These are phyloP conservation scores for Mungos mungo DNA, from an alignment of 2,113 vertebrate genomes.

Conservation along the genomic window DNA sequence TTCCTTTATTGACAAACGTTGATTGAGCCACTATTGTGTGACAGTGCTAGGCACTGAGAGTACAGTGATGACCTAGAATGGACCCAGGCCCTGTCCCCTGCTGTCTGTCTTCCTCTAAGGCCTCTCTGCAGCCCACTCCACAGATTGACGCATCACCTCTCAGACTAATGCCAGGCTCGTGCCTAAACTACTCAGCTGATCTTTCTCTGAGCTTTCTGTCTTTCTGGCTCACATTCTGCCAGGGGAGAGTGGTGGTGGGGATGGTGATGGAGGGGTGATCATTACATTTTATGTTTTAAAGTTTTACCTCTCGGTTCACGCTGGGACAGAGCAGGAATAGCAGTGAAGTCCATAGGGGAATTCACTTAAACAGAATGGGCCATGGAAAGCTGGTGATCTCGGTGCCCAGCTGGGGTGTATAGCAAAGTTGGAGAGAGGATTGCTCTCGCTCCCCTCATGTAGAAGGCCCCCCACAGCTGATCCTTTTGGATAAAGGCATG, in stretches of 20 bases:
- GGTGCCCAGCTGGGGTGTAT: not conserved
- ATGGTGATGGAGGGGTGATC: not conserved
- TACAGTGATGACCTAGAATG: not conserved
- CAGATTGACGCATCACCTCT: not conserved
- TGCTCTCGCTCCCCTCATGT: not conserved
- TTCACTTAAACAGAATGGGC: not conserved
- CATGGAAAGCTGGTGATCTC: not conserved
- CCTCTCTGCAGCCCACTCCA: not conserved
- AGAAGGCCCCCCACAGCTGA: not conserved
- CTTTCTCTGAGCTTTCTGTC: slow-evolving; percentile 69
- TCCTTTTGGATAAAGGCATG: not conserved
- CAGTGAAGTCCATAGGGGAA: not conserved
- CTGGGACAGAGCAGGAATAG: not conserved
- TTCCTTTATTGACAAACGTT: not conserved
- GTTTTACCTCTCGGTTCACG: not conserved
- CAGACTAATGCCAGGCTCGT: slow-evolving; percentile 64
- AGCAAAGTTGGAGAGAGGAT: not conserved
- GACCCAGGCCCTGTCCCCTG: not conserved
- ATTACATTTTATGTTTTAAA: not conserved
- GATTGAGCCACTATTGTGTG: not conserved
- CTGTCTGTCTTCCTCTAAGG: no score
- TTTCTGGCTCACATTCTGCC: slow-evolving; percentile 29
- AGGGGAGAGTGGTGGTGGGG: not conserved
- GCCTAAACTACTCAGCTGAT: slow-evolving; percentile 59
- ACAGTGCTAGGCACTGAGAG: not conserved